Evolutionary conservation across 2,888 invertebrate species (phyloP).

Genomic region (Ypsolopha scabrella): DNA sequence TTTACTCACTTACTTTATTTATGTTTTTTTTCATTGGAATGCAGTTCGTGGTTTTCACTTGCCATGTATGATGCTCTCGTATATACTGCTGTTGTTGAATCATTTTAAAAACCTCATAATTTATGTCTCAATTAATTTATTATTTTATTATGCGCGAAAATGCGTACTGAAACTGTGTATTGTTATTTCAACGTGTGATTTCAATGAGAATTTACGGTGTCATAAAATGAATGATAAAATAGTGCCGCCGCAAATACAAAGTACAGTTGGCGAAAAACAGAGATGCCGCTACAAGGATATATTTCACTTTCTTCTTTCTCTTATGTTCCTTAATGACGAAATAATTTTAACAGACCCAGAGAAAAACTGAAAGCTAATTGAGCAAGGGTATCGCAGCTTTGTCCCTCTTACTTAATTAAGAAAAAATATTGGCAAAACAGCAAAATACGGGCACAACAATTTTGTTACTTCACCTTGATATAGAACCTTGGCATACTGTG

Average conservation of each 20-base stretch:
- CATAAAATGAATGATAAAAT: conserved; percentile 62
- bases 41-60: too few relatives aligned
- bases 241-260: conserved; percentile 35
- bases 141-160: background rate
- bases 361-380: too few relatives aligned
- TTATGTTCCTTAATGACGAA: too few relatives aligned
- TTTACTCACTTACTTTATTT: too few relatives aligned
- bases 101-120: background rate
- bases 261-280: conserved; percentile 26
- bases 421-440: background rate
- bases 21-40: too few relatives aligned
- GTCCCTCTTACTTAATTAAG: too few relatives aligned
- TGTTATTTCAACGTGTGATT: background rate
- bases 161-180: background rate
- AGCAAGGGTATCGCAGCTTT: too few relatives aligned
- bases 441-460: background rate
- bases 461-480: too few relatives aligned
- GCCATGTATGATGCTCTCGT: too few relatives aligned
- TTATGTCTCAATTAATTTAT: background rate
- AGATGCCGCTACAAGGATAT: conserved; percentile 3
- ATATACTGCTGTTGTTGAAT: background rate
- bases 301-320: background rate
- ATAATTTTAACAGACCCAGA: too few relatives aligned
- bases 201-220: conserved; percentile 46
- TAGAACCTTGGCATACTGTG: background rate